Evolutionary conservation across 2,113 vertebrate species (phyloP), one percentile per base, ranked within the genome.

Genomic region (Semnopithecus entellus): DNA sequence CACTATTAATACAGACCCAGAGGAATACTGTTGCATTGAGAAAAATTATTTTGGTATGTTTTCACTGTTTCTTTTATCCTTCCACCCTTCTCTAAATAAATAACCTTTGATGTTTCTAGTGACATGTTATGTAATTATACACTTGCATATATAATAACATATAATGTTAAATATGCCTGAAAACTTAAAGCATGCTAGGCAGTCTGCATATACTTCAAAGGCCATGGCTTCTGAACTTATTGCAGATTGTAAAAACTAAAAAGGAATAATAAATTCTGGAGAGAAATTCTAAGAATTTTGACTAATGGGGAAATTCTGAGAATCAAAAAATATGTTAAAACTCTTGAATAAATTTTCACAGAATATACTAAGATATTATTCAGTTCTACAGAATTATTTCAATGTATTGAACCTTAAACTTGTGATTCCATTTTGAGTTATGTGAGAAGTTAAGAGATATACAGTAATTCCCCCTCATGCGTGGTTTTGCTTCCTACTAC

Each of bases 1-100:
- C n/a, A 55, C 45, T 91, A 32, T 94, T 98, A 68, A 95, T 96
- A 95, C 55, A 95, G 75, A 88, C 96, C 91, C 97, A 96, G 95
- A 97, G 94, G 70, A 97, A 97, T 95, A 96, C 96, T 23, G 30
- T 55, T 43, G 4, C 30, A 35, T 27, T 32, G 45, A 92, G 13
- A 30, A 64, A 92, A 76, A 50, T 84, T 32, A 68, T 48, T 88
- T 90, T 27, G 2, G 40, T 70, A 40, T 90, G 32, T 87, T 88
- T 82, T 91, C 8, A 30, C 38, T 13, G 76, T 88, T 83, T 45
- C 18, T 57, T 64, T 30, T 20, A 61, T 79, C 4, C 32, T 88
- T 91, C 78, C 16, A 72, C 25, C 2, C 45, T 23, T 95, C 27
- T 61, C 16, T 57, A 85, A 61, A 76, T 79, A 50, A 70, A 95